Percentiles rank a stretch among this genome's conserved stretches.
Conservation (phyloP, 2,888 invertebrate species). For the Fragum sueziense region DNA sequence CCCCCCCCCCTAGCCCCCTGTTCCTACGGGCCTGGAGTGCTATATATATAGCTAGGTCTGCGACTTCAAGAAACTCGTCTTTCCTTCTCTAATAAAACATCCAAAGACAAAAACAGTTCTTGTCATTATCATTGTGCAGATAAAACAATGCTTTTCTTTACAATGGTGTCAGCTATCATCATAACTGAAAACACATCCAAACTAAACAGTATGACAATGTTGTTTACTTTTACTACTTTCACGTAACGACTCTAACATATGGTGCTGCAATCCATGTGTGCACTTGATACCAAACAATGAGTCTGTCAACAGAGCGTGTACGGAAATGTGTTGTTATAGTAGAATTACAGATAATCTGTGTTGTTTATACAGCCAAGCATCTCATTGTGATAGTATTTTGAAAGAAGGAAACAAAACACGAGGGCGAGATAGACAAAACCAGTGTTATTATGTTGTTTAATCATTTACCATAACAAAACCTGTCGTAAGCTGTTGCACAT, state of each 20-base stretch:
- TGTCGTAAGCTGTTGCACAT: no score
- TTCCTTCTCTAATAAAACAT: no score
- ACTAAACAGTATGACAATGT: not conserved
- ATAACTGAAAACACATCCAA: not conserved
- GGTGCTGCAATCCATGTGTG: not conserved
- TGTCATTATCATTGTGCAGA: not conserved
- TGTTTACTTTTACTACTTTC: slow-evolving; percentile 4
- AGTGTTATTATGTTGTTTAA: no score
- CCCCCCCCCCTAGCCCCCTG: no score
- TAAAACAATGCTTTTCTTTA: not conserved
- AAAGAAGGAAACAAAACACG: no score
- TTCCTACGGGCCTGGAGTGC: no score
- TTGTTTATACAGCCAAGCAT: not conserved
- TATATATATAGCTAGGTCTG: no score
- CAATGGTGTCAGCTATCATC: not conserved
- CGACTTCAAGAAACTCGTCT: no score
- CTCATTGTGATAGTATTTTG: no score
- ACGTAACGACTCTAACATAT: not conserved
- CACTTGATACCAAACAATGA: not conserved
- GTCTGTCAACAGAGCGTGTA: not conserved
- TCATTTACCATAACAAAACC: no score
- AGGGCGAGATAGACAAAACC: no score
- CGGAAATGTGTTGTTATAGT: not conserved
- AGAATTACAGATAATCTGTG: not conserved
- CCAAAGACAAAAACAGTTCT: no score